Conservation (phyloP, 2,888 invertebrate genomes). For the Pardosa pseudoannulata region DNA sequence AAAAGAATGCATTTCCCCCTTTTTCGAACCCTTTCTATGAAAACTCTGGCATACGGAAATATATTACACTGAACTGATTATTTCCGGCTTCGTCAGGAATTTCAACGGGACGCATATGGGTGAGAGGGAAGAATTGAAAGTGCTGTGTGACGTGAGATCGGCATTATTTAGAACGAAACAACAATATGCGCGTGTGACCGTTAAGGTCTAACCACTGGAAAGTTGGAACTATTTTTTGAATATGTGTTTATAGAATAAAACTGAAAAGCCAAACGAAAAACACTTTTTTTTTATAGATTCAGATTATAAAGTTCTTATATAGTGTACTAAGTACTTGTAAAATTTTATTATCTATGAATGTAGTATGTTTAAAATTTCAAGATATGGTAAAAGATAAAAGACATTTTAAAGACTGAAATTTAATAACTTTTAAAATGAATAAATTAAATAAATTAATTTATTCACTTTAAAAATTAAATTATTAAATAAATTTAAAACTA, state of each 20-base stretch:
- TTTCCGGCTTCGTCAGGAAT: slow-evolving; percentile 14
- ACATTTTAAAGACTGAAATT: too few species aligned
- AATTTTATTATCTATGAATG: too few species aligned
- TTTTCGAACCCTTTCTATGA: neutral
- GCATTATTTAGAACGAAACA: neutral
- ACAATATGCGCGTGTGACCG: neutral
- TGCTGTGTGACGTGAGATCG: neutral
- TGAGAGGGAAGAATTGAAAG: slow-evolving; percentile 4
- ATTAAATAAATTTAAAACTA: too few species aligned
- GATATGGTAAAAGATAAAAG: too few species aligned
- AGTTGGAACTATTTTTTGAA: neutral
- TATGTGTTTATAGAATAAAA: neutral
- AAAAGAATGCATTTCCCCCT: slow-evolving; percentile 1
- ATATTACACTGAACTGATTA: slow-evolving; percentile 17
- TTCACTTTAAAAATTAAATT: too few species aligned
- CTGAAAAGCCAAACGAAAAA: too few species aligned
- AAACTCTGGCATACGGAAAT: slow-evolving; percentile 12
- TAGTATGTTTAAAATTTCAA: too few species aligned
- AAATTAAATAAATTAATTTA: too few species aligned
- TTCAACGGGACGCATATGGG: neutral
- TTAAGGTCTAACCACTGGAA: neutral
- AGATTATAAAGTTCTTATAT: too few species aligned
- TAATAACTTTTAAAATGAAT: too few species aligned
- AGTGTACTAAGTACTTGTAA: too few species aligned
- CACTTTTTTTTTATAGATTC: too few species aligned